Conservation (phyloP, 2,797 vertebrate genomes). For the Cryptoprocta ferox region DNA sequence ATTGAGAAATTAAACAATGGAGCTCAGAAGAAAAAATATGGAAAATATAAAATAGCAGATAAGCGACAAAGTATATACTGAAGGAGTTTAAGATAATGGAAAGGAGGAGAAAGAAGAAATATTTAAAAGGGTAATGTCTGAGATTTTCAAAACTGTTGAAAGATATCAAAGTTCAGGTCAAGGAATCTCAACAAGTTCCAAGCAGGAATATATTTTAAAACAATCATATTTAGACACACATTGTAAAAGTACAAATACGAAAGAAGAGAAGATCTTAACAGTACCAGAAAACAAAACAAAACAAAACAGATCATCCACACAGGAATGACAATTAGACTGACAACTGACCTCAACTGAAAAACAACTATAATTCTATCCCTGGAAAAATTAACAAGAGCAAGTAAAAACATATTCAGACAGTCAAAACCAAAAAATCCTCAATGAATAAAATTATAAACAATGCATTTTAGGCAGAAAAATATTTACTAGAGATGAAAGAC, state of each 20-base stretch:
- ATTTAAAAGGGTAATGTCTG: background rate
- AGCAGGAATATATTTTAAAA: background rate
- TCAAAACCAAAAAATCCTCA: background rate
- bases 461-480: background rate
- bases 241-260: background rate
- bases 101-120: background rate
- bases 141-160: background rate
- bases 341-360: background rate
- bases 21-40: background rate
- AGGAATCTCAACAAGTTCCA: background rate
- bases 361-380: background rate
- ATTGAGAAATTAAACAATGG: background rate
- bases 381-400: conserved; percentile 13
- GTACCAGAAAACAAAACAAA: background rate
- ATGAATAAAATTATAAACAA: background rate
- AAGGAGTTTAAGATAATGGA: background rate
- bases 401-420: background rate
- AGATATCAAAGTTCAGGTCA: background rate
- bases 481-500: background rate
- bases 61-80: background rate
- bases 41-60: background rate
- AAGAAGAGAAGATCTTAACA: background rate
- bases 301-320: background rate
- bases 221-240: background rate
- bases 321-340: background rate